phyloP scores from a whole-genome alignment of 2,113 vertebrate species.

The Saccopteryx leptura region DNA sequence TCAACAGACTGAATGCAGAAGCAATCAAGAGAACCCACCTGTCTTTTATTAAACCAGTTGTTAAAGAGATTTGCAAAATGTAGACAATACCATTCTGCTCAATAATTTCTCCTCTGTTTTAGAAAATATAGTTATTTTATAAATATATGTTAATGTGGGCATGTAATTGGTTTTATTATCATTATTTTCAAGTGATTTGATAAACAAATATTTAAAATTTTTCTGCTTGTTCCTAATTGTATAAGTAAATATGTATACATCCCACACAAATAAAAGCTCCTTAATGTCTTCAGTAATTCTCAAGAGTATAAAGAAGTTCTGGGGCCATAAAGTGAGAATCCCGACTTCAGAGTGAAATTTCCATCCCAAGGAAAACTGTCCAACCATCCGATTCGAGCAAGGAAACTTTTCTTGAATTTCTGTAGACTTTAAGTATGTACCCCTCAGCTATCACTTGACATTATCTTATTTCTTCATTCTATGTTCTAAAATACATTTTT shows the following conservation, averaged over 20 bases:
- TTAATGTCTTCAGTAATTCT: not conserved
- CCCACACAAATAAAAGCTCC: not conserved
- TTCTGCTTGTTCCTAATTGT: not conserved
- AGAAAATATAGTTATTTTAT: conserved; percentile 15
- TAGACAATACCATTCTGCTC: not conserved
- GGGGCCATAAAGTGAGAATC: not conserved
- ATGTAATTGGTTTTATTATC: not conserved
- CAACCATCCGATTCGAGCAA: not conserved
- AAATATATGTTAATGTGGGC: conserved; percentile 5
- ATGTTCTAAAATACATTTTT: not conserved
- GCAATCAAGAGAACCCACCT: not conserved
- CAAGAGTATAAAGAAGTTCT: not conserved
- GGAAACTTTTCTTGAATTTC: not conserved
- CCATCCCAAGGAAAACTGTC: not conserved
- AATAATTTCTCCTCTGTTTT: conserved; percentile 20
- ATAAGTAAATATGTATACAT: not conserved
- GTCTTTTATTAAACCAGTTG: not conserved
- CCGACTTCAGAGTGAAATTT: not conserved
- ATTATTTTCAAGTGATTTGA: conserved; percentile 27
- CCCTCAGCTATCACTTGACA: not conserved
- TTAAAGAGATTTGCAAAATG: not conserved
- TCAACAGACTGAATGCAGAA: not conserved
- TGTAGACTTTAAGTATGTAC: not conserved
- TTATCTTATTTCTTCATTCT: conserved; percentile 25
- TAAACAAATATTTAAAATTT: not conserved